Evolutionary conservation across 37 sponge, comb jelly and placozoan genomes (phyloP).

Genomic region (Trichoplax adhaerens): DNA sequence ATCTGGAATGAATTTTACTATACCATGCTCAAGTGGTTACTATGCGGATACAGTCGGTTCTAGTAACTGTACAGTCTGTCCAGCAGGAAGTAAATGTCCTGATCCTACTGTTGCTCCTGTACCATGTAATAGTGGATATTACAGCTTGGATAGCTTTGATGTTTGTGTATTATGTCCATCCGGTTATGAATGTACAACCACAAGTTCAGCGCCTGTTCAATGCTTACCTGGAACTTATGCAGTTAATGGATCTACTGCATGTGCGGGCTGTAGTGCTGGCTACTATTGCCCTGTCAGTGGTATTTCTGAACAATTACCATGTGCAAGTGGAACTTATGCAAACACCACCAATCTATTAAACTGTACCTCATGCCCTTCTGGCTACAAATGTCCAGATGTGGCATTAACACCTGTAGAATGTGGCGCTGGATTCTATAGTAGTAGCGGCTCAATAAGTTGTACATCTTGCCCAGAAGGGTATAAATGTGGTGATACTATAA

Average conservation of each 20-base stretch:
- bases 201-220: neutral
- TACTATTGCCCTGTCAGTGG: constrained; percentile 12
- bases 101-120: constrained; percentile 4
- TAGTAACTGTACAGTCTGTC: constrained; percentile 8
- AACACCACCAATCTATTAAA: no score
- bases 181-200: neutral
- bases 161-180: constrained; percentile 7
- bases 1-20: neutral
- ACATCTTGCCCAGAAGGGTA: constrained; percentile 9
- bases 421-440: constrained; percentile 1
- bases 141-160: constrained; percentile 9
- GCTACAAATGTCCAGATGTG: constrained; percentile 14
- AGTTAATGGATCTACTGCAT: no score
- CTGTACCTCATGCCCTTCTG: constrained; percentile 7
- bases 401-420: no score
- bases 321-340: no score
- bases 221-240: no score
- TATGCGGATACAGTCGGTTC: constrained; percentile 8
- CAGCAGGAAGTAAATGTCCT: neutral
- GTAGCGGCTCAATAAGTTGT: constrained; percentile 1
- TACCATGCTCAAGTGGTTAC: constrained; percentile 10
- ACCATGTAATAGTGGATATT: constrained; percentile 8
- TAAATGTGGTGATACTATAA: no score
- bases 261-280: constrained; percentile 9
- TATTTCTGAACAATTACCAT: neutral